Evolutionary conservation across 2,797 vertebrate species (phyloP), one percentile per base, ranked within the genome.

Genomic region (Characodon lateralis): DNA sequence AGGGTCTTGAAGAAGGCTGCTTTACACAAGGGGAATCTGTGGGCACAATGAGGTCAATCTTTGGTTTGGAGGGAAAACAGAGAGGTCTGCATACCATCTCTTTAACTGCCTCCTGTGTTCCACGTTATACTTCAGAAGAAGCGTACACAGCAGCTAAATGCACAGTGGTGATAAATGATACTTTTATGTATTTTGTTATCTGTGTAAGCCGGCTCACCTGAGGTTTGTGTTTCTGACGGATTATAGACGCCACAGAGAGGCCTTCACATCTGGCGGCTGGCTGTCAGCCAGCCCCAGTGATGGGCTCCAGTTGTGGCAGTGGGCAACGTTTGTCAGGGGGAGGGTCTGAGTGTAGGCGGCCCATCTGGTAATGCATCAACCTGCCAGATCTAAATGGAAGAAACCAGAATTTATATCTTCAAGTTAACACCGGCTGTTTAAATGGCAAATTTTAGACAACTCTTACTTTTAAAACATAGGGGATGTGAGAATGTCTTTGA

Each of bases 251-350:
- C 71, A 51, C 66, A 76, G 74, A 91, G 84, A 86, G 79, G 82
- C 84, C 87, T 81, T 85, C 90, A 92, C 93, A 95, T 95, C 93
- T 95, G 93, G 92, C 78, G 85, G 31, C 86, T 93, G 93, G 92
- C 89, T 55, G 84, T 72, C 86, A 24, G 87, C 92, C 92, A 72
- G 14, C 66, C 31, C 41, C 53, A 80, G 81, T 88, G 93, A 93
- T 92, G 86, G 84, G 89, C 89, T 94, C 91, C 93, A 93, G 92
- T 93, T 92, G 88, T 90, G 90, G 89, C 88, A 90, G 82, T 68
- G 76, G 86, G 89, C 89, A 92, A 90, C 87, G 0, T 81, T 90
- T 83, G 86, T 84, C 79, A 85, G 56, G 83, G 84, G 89, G 85
- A 78, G 81, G 83, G 76, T 83, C 84, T 71, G 85, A 82, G 56